Evolutionary conservation across 2,113 vertebrate species (phyloP).

Genomic region (Etia nguti): DNA sequence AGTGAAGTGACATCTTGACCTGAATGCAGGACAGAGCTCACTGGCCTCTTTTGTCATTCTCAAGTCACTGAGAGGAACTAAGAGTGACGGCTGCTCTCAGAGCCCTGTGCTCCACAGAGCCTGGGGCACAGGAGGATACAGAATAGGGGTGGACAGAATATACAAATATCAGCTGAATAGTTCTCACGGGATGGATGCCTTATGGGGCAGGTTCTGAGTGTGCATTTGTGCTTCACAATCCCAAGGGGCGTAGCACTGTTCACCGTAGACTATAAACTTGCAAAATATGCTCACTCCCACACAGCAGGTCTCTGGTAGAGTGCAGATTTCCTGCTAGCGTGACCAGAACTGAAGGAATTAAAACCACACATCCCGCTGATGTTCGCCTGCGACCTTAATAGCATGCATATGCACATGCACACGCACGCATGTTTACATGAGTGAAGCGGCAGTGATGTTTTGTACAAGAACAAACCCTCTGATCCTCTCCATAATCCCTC

Average conservation of each 20-base stretch:
- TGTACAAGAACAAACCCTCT: constrained; percentile 38
- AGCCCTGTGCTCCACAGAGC: neutral
- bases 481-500: constrained; percentile 49
- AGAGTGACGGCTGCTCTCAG: constrained; percentile 31
- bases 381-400: neutral
- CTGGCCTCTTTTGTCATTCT: constrained; percentile 45
- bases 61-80: constrained; percentile 39
- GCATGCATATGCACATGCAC: neutral
- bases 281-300: neutral
- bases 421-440: neutral
- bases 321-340: neutral
- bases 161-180: neutral
- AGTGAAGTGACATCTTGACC: constrained; percentile 1
- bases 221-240: neutral
- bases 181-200: neutral
- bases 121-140: neutral
- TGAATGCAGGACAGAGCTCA: neutral
- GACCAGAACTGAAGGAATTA: neutral
- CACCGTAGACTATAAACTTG: neutral
- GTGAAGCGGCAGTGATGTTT: constrained; percentile 23
- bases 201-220: neutral
- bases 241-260: neutral
- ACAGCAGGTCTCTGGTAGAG: neutral
- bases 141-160: neutral
- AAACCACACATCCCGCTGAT: neutral